Evolutionary conservation across 2,113 vertebrate species (phyloP), one percentile per base, ranked within the genome.

Genomic region (Dolichotis patagonum): DNA sequence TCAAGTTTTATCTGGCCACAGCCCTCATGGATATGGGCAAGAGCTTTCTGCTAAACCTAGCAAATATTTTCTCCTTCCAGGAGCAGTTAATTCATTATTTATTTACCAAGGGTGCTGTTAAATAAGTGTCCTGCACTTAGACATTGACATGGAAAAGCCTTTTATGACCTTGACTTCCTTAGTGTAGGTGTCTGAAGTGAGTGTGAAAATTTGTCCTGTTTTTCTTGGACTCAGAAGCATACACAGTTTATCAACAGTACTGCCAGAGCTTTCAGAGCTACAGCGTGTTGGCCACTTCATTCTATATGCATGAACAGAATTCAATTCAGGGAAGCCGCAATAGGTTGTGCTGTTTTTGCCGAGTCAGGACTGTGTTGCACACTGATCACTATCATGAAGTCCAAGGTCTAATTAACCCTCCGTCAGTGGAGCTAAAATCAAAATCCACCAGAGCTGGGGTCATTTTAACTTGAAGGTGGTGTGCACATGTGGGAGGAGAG

Each of bases 341-440:
- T 49, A 26, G 87, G 65, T 20, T 32, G 30, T 0, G 17, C 73
- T 22, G n/a, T 95, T 97, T 97, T 80, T 89, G 88, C 58, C 60
- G 65, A 83, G 56, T 84, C 91, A 54, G 80, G n/a, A 2, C 62
- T 17, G 35, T 35, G 63, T 41, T 84, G 46, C 63, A 77, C 32
- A 54, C 65, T 20, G 54, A 91, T 95, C 26, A 13, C 75, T 91
- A n/a, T 85, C 87, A 65, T 1, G n/a, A 85, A 93, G 86, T 83
- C 77, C 60, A 58, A 91, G 88, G 60, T 85, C 93, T 69, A 94
- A 96, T 93, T 91, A 95, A 91, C 60, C 89, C 83, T 94, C 73
- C 41, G 86, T 63, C 32, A 60, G 81, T 56, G 54, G 67, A 94
- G 81, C 58, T 90, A 85, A 95, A 96, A 88, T 96, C 52, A 73